These are phyloP conservation scores for Myioborus melanocephalus DNA, from an alignment of 2,797 vertebrate genomes.

Conservation along the genomic window DNA sequence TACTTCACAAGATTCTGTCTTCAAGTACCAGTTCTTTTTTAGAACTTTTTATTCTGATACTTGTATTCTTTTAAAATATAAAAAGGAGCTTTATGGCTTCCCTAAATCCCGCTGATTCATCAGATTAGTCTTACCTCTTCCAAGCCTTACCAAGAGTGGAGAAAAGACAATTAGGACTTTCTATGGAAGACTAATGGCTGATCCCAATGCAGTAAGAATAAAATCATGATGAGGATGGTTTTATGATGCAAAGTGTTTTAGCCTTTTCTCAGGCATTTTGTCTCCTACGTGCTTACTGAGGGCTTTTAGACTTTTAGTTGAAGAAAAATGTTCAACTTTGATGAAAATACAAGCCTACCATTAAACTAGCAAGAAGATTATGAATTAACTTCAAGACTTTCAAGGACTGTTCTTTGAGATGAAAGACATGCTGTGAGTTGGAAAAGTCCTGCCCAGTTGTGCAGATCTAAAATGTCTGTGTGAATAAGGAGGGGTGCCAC, in stretches of 20 bases:
- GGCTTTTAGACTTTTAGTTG: not conserved
- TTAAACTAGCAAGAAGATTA: not conserved
- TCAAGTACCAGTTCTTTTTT: not conserved
- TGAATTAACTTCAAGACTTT: not conserved
- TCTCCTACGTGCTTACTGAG: not conserved
- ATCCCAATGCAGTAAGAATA: not conserved
- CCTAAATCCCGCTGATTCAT: not conserved
- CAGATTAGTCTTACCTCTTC: not conserved
- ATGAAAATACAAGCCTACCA: not conserved
- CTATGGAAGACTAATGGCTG: not conserved
- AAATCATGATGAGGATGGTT: not conserved
- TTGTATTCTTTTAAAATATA: not conserved
- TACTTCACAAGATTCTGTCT: not conserved
- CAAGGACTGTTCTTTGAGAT: not conserved
- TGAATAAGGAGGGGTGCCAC: not conserved
- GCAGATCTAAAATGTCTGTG: not conserved
- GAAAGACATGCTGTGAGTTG: not conserved
- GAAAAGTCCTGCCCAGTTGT: not conserved
- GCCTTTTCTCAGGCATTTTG: not conserved
- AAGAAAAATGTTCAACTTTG: fast-evolving
- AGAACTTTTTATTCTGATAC: not conserved
- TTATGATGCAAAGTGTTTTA: not conserved
- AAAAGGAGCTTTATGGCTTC: not conserved
- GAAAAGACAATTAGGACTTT: not conserved
- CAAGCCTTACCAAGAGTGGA: not conserved